Evolutionary conservation across 2,113 vertebrate genomes (phyloP), one percentile per base, ranked within the genome.

Genomic region (pig (Sus scrofa)): DNA sequence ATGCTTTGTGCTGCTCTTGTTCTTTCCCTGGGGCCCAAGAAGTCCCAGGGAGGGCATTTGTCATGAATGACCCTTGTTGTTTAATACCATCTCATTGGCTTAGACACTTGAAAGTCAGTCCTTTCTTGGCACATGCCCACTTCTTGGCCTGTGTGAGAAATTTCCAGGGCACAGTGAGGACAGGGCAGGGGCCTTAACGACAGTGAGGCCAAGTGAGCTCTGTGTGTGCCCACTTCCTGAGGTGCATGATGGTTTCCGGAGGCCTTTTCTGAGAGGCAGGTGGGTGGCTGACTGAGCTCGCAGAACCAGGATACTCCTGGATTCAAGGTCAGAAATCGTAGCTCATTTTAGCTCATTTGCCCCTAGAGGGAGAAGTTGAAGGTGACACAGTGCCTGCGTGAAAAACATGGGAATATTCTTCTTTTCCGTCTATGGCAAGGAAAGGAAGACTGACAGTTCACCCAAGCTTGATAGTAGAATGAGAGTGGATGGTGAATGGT

Each of bases 1-100:
- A 4, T 79, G 0, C 13, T 5, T 9, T 58, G 3, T 2, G 0
- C 52, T 18, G 12, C 10, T 16, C 68, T 56, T 18, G 0, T 90
- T 54, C 58, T 79, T 24, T 89, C 32, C 9, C 32, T 65, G 75
- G 16, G 19, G 27, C 79, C 58, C 20, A 83, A 84, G 68, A 86
- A 70, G 34, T 67, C 56, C 11, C 3, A 13, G 73, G 44, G 24
- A 89, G 7, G 34, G 54, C 30, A 15, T 39, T 19, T 52, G 91
- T 44, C 34, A 4, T 68, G 77, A 73, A 34, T 37, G 30, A 15
- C 60, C 71, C 22, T 39, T 74, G 39, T 30, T 50, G 37, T 89
- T 89, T 75, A 74, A 52, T n/a, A n/a, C 67, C 22, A 24, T 67
- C 26, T 18, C 39, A 10, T 8, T 27, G 32, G n/a, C 62, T n/a